phyloP scores from a whole-genome alignment of 2,113 vertebrate genomes.

The Acanthisitta chloris region DNA sequence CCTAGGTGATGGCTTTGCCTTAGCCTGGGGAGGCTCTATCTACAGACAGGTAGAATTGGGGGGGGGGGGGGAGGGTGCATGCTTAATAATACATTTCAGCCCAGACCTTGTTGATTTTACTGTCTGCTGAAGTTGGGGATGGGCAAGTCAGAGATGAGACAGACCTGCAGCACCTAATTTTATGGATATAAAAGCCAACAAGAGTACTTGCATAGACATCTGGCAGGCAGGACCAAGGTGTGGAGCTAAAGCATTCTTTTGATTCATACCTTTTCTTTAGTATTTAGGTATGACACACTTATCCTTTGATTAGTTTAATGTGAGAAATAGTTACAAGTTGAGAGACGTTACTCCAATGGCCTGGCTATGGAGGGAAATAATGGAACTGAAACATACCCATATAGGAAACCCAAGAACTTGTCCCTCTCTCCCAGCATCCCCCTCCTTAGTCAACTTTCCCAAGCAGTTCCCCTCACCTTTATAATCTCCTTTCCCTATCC shows the following conservation, averaged over 20 bases:
- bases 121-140: background rate
- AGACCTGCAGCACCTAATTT: background rate
- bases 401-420: background rate
- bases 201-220: background rate
- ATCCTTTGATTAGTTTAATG: background rate
- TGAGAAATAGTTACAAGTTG: background rate
- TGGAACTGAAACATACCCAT: background rate
- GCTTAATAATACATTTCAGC: background rate
- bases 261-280: background rate
- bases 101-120: background rate
- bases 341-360: background rate
- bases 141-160: background rate
- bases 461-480: background rate
- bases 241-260: background rate
- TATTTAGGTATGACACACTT: background rate
- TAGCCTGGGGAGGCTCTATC: background rate
- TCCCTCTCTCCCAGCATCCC: background rate
- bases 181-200: background rate
- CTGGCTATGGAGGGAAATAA: background rate
- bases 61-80: fast-evolving
- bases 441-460: background rate
- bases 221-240: background rate
- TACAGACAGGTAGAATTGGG: background rate
- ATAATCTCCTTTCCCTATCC: background rate
- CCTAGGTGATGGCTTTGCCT: background rate